A percentile compares a stretch with the other conserved stretches of the same genome.
Conservation (phyloP, 2,113 vertebrate genomes). For the Rhagologus leucostigma region DNA sequence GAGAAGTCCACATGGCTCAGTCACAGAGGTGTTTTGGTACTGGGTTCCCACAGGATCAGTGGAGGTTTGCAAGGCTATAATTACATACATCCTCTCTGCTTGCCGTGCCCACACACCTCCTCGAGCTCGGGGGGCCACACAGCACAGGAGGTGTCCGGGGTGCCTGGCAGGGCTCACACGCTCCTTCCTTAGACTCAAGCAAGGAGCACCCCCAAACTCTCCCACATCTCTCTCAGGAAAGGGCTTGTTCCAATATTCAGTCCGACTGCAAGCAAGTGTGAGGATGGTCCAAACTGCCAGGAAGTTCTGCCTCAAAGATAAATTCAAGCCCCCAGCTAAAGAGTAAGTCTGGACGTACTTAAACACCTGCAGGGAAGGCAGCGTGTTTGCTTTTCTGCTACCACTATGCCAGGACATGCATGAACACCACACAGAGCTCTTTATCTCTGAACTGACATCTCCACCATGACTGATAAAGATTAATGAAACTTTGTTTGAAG, state of each 20-base stretch:
- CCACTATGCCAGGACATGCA: not conserved
- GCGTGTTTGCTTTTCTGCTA: not conserved
- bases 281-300: not conserved
- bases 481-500: not conserved
- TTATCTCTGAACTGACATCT: not conserved
- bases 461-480: not conserved
- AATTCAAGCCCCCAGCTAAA: not conserved
- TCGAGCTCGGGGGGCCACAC: not conserved
- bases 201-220: not conserved
- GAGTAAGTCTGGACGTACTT: not conserved
- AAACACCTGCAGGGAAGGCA: not conserved
- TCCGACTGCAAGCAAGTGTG: not conserved
- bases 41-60: not conserved
- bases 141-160: not conserved
- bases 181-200: not conserved
- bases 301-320: not conserved
- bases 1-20: not conserved
- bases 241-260: not conserved
- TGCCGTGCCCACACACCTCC: not conserved
- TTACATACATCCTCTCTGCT: not conserved
- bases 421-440: accelerated
- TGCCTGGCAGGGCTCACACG: not conserved
- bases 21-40: not conserved
- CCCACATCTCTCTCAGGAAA: not conserved
- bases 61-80: not conserved